Conservation (phyloP, 2,888 invertebrate species). For the Cepaea hortensis region DNA sequence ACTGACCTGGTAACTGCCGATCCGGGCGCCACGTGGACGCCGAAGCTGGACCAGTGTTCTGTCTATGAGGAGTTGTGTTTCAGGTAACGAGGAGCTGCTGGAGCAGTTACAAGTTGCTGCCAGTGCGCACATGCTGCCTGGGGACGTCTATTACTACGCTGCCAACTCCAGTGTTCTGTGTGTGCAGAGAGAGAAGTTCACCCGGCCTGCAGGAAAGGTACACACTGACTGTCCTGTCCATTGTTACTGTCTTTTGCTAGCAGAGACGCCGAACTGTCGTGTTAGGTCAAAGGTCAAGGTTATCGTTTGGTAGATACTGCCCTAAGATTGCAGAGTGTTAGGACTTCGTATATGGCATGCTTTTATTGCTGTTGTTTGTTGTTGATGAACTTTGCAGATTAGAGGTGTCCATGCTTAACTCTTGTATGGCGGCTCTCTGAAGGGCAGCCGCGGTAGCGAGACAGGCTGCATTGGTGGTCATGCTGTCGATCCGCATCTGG, state of each 20-base stretch:
- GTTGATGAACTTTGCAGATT: too few species aligned
- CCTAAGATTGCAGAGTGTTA: too few species aligned
- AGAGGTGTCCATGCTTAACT: too few species aligned
- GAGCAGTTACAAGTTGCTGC: conserved; percentile 48
- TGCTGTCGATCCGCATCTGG: too few species aligned
- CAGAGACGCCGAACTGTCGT: too few species aligned
- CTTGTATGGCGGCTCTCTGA: too few species aligned
- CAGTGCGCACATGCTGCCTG: conserved; percentile 66
- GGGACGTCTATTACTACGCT: conserved; percentile 73
- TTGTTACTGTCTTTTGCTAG: background rate
- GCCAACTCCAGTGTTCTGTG: conserved; percentile 74
- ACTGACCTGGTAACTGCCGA: conserved; percentile 5
- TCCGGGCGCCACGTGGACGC: conserved; percentile 37
- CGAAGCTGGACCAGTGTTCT: conserved; percentile 36
- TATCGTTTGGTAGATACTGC: too few species aligned
- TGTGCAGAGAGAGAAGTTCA: conserved; percentile 61
- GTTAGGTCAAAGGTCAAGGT: too few species aligned
- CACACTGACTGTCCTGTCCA: background rate
- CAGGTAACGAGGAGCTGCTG: conserved; percentile 34
- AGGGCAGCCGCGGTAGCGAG: too few species aligned
- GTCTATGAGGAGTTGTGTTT: conserved; percentile 30
- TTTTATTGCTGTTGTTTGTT: too few species aligned
- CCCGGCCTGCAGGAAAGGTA: conserved; percentile 29
- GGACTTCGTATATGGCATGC: too few species aligned
- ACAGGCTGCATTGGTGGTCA: too few species aligned